These are phyloP conservation scores for Mustela erminea DNA, from an alignment of 2,797 vertebrate species.

Conservation along the genomic window DNA sequence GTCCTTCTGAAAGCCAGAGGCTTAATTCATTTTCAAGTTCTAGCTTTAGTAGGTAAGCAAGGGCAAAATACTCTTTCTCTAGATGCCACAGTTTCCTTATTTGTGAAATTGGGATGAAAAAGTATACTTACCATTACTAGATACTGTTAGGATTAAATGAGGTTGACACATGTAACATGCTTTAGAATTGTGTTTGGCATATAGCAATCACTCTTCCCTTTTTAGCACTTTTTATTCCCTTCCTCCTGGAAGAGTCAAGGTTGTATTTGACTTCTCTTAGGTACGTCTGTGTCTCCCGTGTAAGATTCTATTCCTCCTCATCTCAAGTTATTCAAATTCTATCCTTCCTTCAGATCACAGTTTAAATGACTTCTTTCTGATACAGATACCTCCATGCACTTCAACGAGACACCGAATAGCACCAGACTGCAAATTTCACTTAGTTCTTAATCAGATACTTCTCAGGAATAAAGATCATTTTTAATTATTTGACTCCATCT, in stretches of 20 bases:
- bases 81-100: neutral
- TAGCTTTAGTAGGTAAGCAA: neutral
- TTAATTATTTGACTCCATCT: conserved; percentile 7
- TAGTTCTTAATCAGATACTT: neutral
- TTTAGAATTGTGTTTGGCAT: neutral
- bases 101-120: neutral
- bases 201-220: neutral
- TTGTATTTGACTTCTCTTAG: neutral
- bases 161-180: neutral
- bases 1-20: neutral
- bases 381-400: neutral
- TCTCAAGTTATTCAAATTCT: neutral
- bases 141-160: neutral
- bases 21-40: neutral
- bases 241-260: neutral
- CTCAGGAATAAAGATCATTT: neutral
- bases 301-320: neutral
- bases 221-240: neutral
- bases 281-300: neutral
- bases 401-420: neutral
- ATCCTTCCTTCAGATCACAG: neutral
- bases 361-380: neutral
- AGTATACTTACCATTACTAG: neutral
- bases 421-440: neutral
- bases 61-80: neutral